These are phyloP conservation scores for Dendrolimus kikuchii DNA, from an alignment of 1,140 invertebrate genomes.

Conservation along the genomic window DNA sequence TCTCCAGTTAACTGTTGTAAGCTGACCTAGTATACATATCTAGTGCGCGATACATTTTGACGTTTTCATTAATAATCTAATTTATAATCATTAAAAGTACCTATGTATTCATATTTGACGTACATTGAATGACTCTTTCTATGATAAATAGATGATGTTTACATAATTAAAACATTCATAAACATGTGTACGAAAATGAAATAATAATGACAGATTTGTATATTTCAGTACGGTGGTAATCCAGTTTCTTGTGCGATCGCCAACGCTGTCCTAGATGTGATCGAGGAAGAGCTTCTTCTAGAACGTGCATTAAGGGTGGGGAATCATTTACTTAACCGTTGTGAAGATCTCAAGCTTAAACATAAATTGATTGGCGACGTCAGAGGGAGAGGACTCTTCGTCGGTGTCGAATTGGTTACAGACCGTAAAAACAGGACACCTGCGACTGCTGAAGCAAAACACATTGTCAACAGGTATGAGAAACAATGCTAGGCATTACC, in stretches of 20 bases:
- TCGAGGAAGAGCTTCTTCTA: conserved; percentile 89
- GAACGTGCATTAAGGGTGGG: conserved; percentile 89
- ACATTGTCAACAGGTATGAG: conserved; percentile 81
- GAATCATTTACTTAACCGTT: conserved; percentile 80
- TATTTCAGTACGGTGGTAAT: conserved; percentile 94
- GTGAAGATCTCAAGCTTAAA: conserved; percentile 80
- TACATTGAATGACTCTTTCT: not conserved
- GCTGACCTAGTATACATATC: too few species aligned
- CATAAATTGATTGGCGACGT: conserved; percentile 90
- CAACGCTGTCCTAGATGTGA: conserved; percentile 94
- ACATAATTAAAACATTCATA: not conserved
- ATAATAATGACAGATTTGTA: not conserved
- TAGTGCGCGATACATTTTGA: too few species aligned
- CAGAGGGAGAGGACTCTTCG: conserved; percentile 91
- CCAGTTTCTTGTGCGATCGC: conserved; percentile 97
- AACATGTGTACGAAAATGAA: not conserved
- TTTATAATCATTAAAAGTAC: too few species aligned
- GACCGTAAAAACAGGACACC: conserved; percentile 85
- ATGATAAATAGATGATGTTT: not conserved
- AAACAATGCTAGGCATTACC: too few species aligned
- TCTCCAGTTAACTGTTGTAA: too few species aligned
- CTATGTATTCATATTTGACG: too few species aligned
- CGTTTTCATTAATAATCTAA: too few species aligned
- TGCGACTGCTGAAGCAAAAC: conserved; percentile 86
- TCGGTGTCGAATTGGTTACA: conserved; percentile 94